Evolutionary conservation across 2,888 invertebrate genomes (phyloP).

Genomic region (Drosophila paracracens): DNA sequence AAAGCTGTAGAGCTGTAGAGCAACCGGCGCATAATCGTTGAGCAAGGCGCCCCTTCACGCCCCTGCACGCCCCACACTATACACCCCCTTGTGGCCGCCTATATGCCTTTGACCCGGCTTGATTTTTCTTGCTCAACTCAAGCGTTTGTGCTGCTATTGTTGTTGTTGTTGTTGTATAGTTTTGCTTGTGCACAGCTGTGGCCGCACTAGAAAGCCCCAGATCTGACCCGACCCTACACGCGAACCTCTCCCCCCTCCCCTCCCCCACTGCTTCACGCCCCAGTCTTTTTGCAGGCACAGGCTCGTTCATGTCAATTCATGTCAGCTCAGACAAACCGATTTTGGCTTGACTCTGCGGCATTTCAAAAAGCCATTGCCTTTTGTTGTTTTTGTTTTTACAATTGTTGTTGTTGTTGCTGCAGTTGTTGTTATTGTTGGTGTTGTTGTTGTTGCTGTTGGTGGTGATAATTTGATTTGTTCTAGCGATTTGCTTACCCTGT

Average conservation of each 20-base stretch:
- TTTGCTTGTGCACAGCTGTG: slow-evolving; percentile 49
- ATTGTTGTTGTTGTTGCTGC: slow-evolving; percentile 18
- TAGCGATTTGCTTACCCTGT: slow-evolving; percentile 34
- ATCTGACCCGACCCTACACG: slow-evolving; percentile 27
- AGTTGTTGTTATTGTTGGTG: not conserved
- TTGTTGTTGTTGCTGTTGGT: slow-evolving; percentile 22
- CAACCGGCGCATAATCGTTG: slow-evolving; percentile 76
- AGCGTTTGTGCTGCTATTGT: slow-evolving; percentile 27
- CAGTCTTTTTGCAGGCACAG: slow-evolving; percentile 7
- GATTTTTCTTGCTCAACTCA: slow-evolving; percentile 48
- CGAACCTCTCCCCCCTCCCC: not conserved
- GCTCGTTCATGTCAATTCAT: slow-evolving; percentile 62
- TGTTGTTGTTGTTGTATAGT: slow-evolving; percentile 40
- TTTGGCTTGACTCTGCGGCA: slow-evolving; percentile 39
- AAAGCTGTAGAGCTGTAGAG: slow-evolving; percentile 52
- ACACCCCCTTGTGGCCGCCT: not conserved
- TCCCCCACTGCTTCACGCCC: not conserved
- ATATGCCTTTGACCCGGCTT: slow-evolving; percentile 20
- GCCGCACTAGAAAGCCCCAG: slow-evolving; percentile 30
- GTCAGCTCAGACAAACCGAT: slow-evolving; percentile 60
- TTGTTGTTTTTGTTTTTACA: slow-evolving; percentile 32
- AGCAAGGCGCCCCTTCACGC: not conserved
- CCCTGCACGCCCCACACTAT: not conserved
- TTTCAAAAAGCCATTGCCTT: slow-evolving; percentile 47
- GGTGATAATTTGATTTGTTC: slow-evolving; percentile 49